phyloP scores from a whole-genome alignment of 2,888 invertebrate species.

The Cheilosia scutellata region DNA sequence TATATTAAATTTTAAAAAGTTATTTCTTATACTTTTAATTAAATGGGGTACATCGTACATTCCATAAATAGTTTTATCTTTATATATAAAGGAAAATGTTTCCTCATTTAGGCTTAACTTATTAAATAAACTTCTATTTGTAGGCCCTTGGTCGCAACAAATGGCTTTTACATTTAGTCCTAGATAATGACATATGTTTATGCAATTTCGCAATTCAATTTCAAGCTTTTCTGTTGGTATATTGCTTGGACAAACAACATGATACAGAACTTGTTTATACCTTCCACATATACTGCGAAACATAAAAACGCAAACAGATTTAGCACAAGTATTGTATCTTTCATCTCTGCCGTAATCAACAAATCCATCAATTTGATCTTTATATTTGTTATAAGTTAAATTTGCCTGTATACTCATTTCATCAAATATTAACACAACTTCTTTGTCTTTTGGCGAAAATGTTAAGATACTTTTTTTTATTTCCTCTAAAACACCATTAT shows the following conservation, averaged over 20 bases:
- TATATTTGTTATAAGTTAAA: constrained; percentile 37
- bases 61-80: constrained; percentile 10
- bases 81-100: constrained; percentile 5
- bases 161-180: constrained; percentile 4
- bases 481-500: constrained; percentile 12
- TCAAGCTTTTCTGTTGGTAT: constrained; percentile 10
- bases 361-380: constrained; percentile 44
- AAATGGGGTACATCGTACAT: constrained; percentile 31
- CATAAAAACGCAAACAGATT: constrained; percentile 26
- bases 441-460: constrained; percentile 17
- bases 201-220: neutral
- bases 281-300: constrained; percentile 23
- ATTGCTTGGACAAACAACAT: constrained; percentile 8
- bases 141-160: constrained; percentile 33
- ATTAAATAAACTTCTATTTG: constrained; percentile 21
- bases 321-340: constrained; percentile 1
- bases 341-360: constrained; percentile 46
- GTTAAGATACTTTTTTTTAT: neutral
- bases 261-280: too few species aligned
- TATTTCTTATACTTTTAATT: constrained; percentile 34
- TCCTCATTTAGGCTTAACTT: constrained; percentile 7
- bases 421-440: constrained; percentile 47
- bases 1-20: constrained; percentile 9
- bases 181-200: constrained; percentile 25
- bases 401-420: constrained; percentile 46